phyloP scores from a whole-genome alignment of 1,140 invertebrate genomes.

The Cephus cinctus region DNA sequence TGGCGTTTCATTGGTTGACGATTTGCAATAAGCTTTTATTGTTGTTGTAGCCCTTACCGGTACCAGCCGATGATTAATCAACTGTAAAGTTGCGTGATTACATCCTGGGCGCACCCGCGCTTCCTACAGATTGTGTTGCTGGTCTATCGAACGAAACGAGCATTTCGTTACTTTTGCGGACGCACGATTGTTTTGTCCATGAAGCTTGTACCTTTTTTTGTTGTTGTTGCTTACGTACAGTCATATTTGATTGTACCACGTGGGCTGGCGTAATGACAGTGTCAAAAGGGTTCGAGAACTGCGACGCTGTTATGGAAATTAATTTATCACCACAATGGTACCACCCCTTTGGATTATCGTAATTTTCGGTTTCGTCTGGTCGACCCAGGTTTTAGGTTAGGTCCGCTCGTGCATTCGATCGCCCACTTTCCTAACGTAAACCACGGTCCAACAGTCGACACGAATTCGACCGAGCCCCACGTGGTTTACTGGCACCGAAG shows the following conservation, averaged over 20 bases:
- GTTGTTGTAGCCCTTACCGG: too few relatives aligned
- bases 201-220: background rate
- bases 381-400: too few relatives aligned
- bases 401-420: too few relatives aligned
- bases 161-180: background rate
- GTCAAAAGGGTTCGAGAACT: too few relatives aligned
- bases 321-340: too few relatives aligned
- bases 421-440: too few relatives aligned
- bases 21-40: too few relatives aligned
- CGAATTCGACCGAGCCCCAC: background rate
- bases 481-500: slow-evolving; percentile 15
- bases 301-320: too few relatives aligned
- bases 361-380: too few relatives aligned
- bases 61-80: slow-evolving; percentile 24
- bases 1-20: too few relatives aligned
- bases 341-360: too few relatives aligned
- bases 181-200: background rate
- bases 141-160: background rate
- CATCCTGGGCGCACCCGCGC: slow-evolving; percentile 14
- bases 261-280: too few relatives aligned
- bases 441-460: background rate
- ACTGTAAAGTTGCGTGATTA: slow-evolving; percentile 22
- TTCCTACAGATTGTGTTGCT: background rate
- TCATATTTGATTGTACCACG: background rate
- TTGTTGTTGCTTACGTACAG: background rate